Base-by-base conservation (phyloP, 1,140 invertebrate species). In the Homalodisca vitripennis region DNA sequence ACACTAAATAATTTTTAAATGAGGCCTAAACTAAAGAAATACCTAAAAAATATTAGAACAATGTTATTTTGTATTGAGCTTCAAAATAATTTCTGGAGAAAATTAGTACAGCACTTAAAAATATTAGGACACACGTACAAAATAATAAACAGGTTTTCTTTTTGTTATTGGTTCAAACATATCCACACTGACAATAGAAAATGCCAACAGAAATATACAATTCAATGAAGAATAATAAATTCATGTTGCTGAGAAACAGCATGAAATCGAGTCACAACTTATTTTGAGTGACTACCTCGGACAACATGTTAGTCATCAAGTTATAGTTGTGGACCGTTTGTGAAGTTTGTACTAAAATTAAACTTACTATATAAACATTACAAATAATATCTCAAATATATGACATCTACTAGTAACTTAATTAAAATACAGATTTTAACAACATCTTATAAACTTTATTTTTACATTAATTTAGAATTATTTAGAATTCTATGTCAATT, bases 291-390 rank as follows among this genome's bases (percentile, higher is more conserved):
- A 51, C 27, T 60, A 60, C 55, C 55, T 26, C 29, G 24, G 29
- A 60, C 29, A 10, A 60, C 6, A 41, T 41, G 34, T 10, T 41
- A 6, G 17, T 41, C 34, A 41, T 41, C 34, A 41, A 41, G 34
- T 10, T 41, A 41, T 27, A 27, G 55, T 60, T 60, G 55, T 60
- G 55, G 55, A 60, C 34, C 17, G 6, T 60, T 60, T 60, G 55
- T 60, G 55, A 60, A 60, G 55, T 60, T 60, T 60, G 55, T 60
- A 60, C 55, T 60, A 60, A 60, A 60, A 60, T 60, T 22, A 60
- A 27, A 60, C 29, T 14, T 60, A 60, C 27, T 60, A 60, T 26
- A 17, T 41, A 30, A 60, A 60, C 24, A n/a, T 12, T 53, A 53
- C 22, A 24, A 60, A 24, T 30, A 60, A 60, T 13, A 13, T 30